A percentile compares a stretch with the other conserved stretches of the same genome.
These are phyloP conservation scores for Noctuana brunneofusca DNA, from an alignment of 2,888 invertebrate genomes.

Conservation along the genomic window DNA sequence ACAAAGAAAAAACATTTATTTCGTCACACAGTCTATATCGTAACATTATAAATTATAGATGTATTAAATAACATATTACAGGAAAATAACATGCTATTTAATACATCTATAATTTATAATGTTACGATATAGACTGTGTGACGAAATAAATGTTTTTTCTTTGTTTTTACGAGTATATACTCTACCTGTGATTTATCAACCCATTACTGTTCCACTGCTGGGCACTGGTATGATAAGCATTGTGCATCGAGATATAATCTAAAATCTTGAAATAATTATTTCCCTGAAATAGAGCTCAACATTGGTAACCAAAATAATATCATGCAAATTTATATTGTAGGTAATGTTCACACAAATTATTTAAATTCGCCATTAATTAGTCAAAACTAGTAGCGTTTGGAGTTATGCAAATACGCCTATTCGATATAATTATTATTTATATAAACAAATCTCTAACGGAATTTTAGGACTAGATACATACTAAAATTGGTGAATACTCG, in stretches of 20 bases:
- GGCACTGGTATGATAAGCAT: no score
- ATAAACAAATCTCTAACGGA: constrained; percentile 6
- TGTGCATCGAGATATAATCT: neutral
- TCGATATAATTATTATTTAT: constrained; percentile 8
- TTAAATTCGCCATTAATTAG: constrained; percentile 9
- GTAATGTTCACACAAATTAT: neutral
- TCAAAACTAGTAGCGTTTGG: neutral
- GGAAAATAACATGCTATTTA: no score
- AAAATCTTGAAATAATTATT: constrained; percentile 1
- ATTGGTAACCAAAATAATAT: neutral
- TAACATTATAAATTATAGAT: no score
- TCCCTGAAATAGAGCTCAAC: neutral
- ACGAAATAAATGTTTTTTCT: no score
- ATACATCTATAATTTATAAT: no score
- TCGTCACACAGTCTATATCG: no score
- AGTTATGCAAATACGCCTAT: constrained; percentile 1
- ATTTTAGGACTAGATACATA: neutral
- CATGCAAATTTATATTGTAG: constrained; percentile 1
- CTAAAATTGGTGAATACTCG: neutral
- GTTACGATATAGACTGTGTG: no score
- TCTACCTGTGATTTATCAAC: no score
- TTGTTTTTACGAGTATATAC: no score
- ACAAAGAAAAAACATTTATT: no score
- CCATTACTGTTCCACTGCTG: no score
- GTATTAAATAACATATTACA: no score